Conservation (phyloP, 2,113 vertebrate species). For the Brachyistius frenatus region DNA sequence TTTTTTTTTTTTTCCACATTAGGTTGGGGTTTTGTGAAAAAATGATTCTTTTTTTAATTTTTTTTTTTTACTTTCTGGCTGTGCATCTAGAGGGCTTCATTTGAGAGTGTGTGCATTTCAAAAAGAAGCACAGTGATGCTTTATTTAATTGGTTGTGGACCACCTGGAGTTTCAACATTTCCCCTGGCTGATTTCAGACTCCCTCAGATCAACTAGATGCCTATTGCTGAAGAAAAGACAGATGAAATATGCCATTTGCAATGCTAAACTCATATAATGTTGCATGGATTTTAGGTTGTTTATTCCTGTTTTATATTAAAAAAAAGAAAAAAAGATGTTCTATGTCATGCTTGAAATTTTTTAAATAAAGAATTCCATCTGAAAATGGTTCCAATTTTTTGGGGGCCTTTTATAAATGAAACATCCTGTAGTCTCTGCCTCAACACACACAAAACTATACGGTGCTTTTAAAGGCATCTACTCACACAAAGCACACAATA, state of each 20-base stretch:
- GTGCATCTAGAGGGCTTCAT: constrained; percentile 39
- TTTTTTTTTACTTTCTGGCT: constrained; percentile 13
- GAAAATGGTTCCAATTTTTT: constrained; percentile 20
- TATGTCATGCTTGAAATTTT: constrained; percentile 25
- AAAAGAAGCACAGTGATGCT: constrained; percentile 70
- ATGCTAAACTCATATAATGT: constrained; percentile 45
- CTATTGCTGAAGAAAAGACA: constrained; percentile 39
- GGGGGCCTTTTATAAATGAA: constrained; percentile 11
- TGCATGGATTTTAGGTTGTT: constrained; percentile 6
- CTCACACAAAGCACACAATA: constrained; percentile 38
- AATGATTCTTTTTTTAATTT: constrained; percentile 16
- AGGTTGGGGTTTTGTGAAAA: constrained; percentile 26
- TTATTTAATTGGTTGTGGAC: constrained; percentile 80
- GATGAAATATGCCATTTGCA: constrained; percentile 49
- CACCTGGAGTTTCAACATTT: constrained; percentile 76
- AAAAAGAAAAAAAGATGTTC: neutral
- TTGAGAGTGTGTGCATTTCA: constrained; percentile 49
- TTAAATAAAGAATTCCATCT: constrained; percentile 58
- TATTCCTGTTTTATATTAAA: constrained; percentile 16
- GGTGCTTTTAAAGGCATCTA: constrained; percentile 21
- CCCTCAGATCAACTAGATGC: constrained; percentile 63
- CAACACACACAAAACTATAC: constrained; percentile 10
- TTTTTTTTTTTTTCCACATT: constrained; percentile 22
- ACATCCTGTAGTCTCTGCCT: neutral
- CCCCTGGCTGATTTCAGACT: constrained; percentile 72